Evolutionary conservation across 1,140 invertebrate genomes (phyloP), one percentile per base, ranked within the genome.

Genomic region (Meteorus sp.): DNA sequence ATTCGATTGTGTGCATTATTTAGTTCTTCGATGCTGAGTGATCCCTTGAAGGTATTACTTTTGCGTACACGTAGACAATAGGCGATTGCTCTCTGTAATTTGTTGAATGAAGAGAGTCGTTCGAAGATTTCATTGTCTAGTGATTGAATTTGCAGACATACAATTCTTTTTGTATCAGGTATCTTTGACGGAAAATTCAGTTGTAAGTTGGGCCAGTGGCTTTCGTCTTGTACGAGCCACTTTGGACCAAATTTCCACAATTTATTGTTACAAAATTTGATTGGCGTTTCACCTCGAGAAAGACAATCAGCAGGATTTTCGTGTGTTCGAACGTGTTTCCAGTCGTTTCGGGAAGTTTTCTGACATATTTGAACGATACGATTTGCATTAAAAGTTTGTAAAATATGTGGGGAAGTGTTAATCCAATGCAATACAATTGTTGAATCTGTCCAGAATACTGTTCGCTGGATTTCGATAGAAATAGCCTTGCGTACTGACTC

Each of bases 231-330:
- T 4, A 13, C 25, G 67, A n/a, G 43, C 57, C 55, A 68, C 0
- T 1, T 0, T 17, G 69, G 69, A 4, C 68, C 68, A 4, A 41
- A 1, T 72, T 68, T 78, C 78, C 79, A 81, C 19, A 80, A 56
- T 7, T 62, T 35, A 11, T 47, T 54, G 39, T 69, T 58, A 15
- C n/a, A n/a, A n/a, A n/a, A n/a, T n/a, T 23, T 11, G 13, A n/a
- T 13, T n/a, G 27, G 27, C 1, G 22, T 37, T 13, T 67, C 23
- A 11, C 80, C 79, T 15, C 80, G 56, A 1, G 79, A 81, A 48
- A 77, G 54, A 15, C 76, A 58, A 65, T 82, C 79, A 0, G 77
- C 76, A 0, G 79, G 77, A 56, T 82, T 81, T 4, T 64, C 39
- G 1, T 62, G 48, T 1, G 65, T 64, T n/a, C 60, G 27, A 0